Evolutionary conservation across 2,888 invertebrate genomes (phyloP).

Genomic region (Amblyjoppa proteus): DNA sequence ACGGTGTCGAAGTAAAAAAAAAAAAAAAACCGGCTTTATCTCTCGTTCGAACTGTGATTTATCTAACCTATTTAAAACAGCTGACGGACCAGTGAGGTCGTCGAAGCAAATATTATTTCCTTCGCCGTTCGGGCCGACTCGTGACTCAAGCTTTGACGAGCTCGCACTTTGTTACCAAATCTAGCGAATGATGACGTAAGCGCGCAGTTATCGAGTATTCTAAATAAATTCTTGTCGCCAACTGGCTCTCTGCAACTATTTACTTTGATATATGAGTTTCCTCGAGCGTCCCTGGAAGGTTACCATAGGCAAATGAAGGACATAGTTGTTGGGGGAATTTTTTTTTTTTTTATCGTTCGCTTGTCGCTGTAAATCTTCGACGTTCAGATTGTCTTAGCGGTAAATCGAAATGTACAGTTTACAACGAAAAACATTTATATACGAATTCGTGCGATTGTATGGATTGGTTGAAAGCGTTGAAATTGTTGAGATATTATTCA

Average conservation of each 20-base stretch:
- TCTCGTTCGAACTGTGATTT: slow-evolving; percentile 14
- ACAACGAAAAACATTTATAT: neutral
- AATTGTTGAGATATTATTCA: neutral
- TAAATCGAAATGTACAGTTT: neutral
- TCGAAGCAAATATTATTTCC: slow-evolving; percentile 60
- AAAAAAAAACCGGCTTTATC: slow-evolving; percentile 30
- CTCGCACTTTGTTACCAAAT: slow-evolving; percentile 21
- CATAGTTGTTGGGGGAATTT: neutral
- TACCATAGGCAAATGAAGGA: neutral
- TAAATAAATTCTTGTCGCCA: slow-evolving; percentile 15
- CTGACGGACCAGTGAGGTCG: slow-evolving; percentile 15
- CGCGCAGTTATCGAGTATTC: slow-evolving; percentile 22
- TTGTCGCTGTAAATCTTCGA: neutral
- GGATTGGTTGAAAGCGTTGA: neutral
- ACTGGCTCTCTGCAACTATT: slow-evolving; percentile 14
- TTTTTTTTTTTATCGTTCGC: neutral
- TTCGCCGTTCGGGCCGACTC: slow-evolving; percentile 8
- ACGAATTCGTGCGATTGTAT: neutral
- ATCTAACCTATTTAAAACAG: slow-evolving; percentile 42
- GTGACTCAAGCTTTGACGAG: slow-evolving; percentile 29
- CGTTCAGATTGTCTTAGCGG: neutral
- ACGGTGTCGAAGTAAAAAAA: slow-evolving; percentile 19
- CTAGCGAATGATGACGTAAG: slow-evolving; percentile 8
- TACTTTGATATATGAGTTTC: slow-evolving; percentile 11
- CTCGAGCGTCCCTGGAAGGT: slow-evolving; percentile 17